A percentile compares a stretch with the other conserved stretches of the same genome.
phyloP scores from a whole-genome alignment of 2,797 vertebrate genomes.

The Eulemur coronatus region DNA sequence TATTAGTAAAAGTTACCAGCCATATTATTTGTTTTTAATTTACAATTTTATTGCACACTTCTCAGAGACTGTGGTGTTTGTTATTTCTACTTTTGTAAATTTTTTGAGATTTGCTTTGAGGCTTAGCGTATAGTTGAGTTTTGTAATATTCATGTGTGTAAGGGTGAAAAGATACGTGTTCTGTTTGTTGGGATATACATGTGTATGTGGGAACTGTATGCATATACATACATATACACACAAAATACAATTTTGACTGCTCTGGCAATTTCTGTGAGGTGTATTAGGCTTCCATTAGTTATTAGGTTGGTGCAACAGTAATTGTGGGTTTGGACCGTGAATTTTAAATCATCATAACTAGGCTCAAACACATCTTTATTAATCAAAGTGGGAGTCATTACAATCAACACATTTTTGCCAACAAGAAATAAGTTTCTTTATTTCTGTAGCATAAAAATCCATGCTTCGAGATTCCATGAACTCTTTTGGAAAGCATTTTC shows the following conservation, averaged over 20 bases:
- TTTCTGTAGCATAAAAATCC: no score
- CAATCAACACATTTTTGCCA: no score
- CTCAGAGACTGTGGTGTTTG: background rate
- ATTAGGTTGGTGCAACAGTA: no score
- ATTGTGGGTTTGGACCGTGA: no score
- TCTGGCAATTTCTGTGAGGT: background rate
- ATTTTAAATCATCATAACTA: no score
- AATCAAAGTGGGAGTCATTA: no score
- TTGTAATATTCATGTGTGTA: background rate
- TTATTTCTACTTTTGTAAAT: background rate
- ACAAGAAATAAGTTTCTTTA: no score
- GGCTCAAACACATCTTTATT: no score
- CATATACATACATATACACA: background rate
- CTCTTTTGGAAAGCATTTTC: no score
- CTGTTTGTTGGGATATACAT: background rate
- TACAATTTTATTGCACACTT: background rate
- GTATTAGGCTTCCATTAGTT: background rate
- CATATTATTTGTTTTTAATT: background rate
- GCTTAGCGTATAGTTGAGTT: background rate
- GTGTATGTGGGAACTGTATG: background rate
- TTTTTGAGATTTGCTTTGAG: constrained; percentile 33
- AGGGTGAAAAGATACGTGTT: background rate
- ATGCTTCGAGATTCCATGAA: no score
- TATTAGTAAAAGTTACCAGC: constrained; percentile 12
- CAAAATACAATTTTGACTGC: background rate